Conservation (phyloP, 2,797 vertebrate species). For the Sebastes nivosus region DNA sequence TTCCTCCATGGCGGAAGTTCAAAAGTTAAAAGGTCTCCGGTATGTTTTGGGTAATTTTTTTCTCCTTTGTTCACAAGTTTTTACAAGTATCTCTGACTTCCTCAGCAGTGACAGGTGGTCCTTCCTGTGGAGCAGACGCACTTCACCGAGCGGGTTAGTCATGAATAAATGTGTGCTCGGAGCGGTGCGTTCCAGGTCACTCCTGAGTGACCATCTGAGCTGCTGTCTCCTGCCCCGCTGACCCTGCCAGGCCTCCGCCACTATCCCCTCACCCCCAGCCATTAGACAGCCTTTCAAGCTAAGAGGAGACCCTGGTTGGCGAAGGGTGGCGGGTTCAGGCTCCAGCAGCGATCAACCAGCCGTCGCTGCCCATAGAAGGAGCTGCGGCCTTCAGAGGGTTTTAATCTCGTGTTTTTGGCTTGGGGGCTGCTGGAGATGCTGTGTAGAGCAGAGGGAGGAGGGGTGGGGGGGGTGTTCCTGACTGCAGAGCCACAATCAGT, state of each 20-base stretch:
- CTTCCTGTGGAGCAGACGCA: slow-evolving; percentile 1
- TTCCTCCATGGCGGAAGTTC: background rate
- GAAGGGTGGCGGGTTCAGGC: slow-evolving; percentile 58
- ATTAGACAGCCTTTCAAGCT: slow-evolving; percentile 19
- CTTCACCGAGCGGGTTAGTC: slow-evolving; percentile 37
- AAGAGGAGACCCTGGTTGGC: slow-evolving; percentile 10
- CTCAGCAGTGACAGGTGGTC: background rate
- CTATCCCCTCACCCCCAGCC: background rate
- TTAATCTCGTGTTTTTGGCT: slow-evolving; percentile 63
- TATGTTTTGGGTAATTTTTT: background rate
- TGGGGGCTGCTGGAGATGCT: slow-evolving; percentile 24
- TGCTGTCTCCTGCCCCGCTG: slow-evolving; percentile 47
- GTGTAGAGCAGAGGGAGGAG: slow-evolving; percentile 17
- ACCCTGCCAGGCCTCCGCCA: slow-evolving; percentile 29
- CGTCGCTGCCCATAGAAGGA: slow-evolving; percentile 72
- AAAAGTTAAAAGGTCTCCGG: background rate
- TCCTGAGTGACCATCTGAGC: slow-evolving; percentile 43
- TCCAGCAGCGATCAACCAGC: slow-evolving; percentile 44
- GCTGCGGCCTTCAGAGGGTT: slow-evolving; percentile 50
- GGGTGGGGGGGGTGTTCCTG: background rate
- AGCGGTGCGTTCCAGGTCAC: slow-evolving; percentile 23
- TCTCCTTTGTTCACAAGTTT: background rate
- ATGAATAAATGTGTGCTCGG: slow-evolving; percentile 36
- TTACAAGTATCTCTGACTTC: background rate
- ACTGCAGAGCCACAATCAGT: slow-evolving; percentile 50